Base-by-base conservation (phyloP, 37 sponge, comb jelly and placozoan species). In the Haliclona indistincta region DNA sequence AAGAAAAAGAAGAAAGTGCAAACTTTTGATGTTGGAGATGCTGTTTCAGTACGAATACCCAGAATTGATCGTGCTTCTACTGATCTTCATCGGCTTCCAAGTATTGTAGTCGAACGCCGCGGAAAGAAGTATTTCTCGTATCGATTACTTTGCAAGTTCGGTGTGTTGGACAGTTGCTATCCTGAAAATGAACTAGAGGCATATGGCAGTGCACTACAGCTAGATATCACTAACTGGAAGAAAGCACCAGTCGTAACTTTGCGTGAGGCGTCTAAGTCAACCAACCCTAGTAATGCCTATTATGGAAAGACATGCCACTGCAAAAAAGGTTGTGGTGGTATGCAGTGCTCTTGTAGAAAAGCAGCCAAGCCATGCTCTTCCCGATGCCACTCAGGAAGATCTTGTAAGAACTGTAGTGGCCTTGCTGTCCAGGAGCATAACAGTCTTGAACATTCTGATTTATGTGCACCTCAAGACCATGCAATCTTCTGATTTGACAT, bases 21-120 rank as follows among this genome's bases (percentile, higher is more conserved):
- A 23, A 74, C 61, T 20, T 82, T 82, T 55, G 19, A 63, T 29
- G 30, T 22, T 2, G 75, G 75, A 3, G 75, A 74, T 19, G 32
- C 33, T 29, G 83, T 82, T 47, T 35, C 38, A 26, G 67, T 82
- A 32, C 28, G 75, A 25, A 35, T 82, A 3, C 83, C 75, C 10
- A 52, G 82, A 29, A 72, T 81, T 71, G 82, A 81, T 52, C 73
- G 73, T 17, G 13, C 82, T 36, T 73, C 68, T 34, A 74, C 83
- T 40, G 83, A 75, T 74, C 30, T 56, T 10, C 83, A 64, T 47
- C 28, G 83, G 7, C 75, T 82, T 2, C 75, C 60, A 25, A 74
- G 75, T 36, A 43, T 82, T 33, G 53, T 74, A 42, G 83, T 82
- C 19, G 75, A 81, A 54, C 26, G 82, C 17, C 54, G 43, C 32